Base-by-base conservation (phyloP, 2,113 vertebrate genomes). In the Perca schrenkii region DNA sequence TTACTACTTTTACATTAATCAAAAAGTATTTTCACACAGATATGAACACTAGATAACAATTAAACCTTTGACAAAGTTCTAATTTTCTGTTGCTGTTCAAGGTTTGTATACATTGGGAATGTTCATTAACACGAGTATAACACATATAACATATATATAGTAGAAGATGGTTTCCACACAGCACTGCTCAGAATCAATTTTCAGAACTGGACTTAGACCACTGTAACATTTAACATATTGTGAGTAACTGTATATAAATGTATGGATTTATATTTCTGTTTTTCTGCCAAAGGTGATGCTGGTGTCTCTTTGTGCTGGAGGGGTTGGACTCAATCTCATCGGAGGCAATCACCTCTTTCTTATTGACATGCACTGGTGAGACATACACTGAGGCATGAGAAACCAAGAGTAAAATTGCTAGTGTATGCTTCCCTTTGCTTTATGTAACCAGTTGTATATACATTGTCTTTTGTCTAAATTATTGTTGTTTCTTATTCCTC, bases 311-410 rank as follows among this genome's bases (percentile, higher is more conserved):
- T 95, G 98, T 91, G 98, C 98, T 84, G 98, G 98, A 89, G 98
- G 98, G 0, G 91, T 99, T 25, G 98, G 98, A 13, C 93, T 99
- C 68, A 99, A 99, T 87, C 94, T 99, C 58, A 96, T 94, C 34
- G 98, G 98, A 82, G 98, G 98, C 67, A 99, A 99, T 90, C 97
- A 99, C 80, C 97, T 99, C 49, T 99, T 99, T 88, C 97, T 99
- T 46, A 95, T 99, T 54, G 98, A 99, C 90, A 99, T 99, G 97
- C 98, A 99, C 92, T 99, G 98, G 98, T 99, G 72, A 89, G 87
- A 71, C 19, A 49, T 28, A 17, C 31, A 14, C 34, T 46, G 21
- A 12, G 8, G 22, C 16, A 6, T 43, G 76, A 47, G 17, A 43
- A 66, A 2, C 8, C 21, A 66, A 25, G 34, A 34, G 34, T 34